Conservation (phyloP, 64 coral and sea anemone genomes). For the Dendronephthya gigantea region DNA sequence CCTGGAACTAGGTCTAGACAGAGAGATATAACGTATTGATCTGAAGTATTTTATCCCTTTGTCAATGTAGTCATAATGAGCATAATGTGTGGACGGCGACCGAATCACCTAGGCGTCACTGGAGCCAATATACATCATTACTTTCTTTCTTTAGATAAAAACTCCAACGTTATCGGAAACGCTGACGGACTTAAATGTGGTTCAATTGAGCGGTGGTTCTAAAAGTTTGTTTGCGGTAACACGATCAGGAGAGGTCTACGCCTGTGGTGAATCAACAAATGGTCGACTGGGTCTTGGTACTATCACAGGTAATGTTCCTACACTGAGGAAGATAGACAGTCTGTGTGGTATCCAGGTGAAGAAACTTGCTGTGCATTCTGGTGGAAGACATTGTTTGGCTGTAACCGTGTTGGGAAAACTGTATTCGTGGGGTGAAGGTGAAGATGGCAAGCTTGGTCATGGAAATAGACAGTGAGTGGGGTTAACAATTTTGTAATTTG, state of each 20-base stretch:
- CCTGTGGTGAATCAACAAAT: slow-evolving; percentile 90
- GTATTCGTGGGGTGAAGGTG: slow-evolving; percentile 94
- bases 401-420: slow-evolving; percentile 80
- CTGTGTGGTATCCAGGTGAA: slow-evolving; percentile 51
- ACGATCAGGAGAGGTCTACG: slow-evolving; percentile 69
- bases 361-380: slow-evolving; percentile 85
- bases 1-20: not conserved
- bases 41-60: too few relatives aligned
- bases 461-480: slow-evolving; percentile 96
- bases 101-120: too few relatives aligned
- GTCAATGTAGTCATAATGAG: too few relatives aligned
- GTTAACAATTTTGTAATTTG: too few relatives aligned
- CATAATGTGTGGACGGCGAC: too few relatives aligned
- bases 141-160: slow-evolving; percentile 56
- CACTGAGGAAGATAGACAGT: slow-evolving; percentile 56
- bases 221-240: slow-evolving; percentile 84
- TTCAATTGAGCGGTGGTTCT: slow-evolving; percentile 68
- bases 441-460: slow-evolving; percentile 97
- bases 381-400: slow-evolving; percentile 78
- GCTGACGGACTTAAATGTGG: slow-evolving; percentile 53
- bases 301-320: slow-evolving; percentile 56
- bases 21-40: too few relatives aligned
- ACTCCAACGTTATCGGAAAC: slow-evolving; percentile 54
- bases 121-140: not conserved
- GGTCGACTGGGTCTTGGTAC: slow-evolving; percentile 73